Evolutionary conservation across 1,140 invertebrate genomes (phyloP), one percentile per base, ranked within the genome.

Genomic region (Formica selysi): DNA sequence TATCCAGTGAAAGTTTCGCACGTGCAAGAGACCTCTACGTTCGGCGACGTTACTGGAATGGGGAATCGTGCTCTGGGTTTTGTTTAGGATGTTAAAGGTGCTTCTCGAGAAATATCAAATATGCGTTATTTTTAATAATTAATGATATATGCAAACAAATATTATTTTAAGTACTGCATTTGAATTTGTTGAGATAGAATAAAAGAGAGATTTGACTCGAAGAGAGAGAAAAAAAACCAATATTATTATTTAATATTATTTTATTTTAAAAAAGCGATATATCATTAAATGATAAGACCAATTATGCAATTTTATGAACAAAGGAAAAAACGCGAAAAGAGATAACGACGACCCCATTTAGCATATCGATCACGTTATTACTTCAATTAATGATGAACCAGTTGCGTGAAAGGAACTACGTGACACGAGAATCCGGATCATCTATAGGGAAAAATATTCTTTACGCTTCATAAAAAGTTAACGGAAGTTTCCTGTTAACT

Each of bases 401-500:
- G 84, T 87, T 87, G 32, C 22, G 51, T 57, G 87, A 87, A 86
- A 78, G 87, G 87, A 90, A 87, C 88, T 87, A 70, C 62, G 71
- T 61, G 64, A 85, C 54, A 73, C 62, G 61, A 29, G 61, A 80
- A 74, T 80, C 84, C 76, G 67, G 54, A 79, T 61, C 41, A 74
- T 22, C 57, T 36, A 54, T 29, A 62, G 83, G 80, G 76, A 83
- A 70, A 61, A 80, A 73, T 62, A 74, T 81, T 83, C 71, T 38
- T 59, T 76, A 51, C 62, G 71, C 64, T 79, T 87, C 64, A 83
- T 87, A 81, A 85, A 91, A 83, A 54, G 59, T 80, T 64, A 91
- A 85, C 92, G 93, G 93, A 94, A 92, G 90, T 92, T 71, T 80
- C 92, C 92, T 88, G 81, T 94, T 92, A 90, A 26, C 71, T 51